These are phyloP conservation scores for Leptodirus hochenwartii DNA, from an alignment of 2,888 invertebrate genomes.

Conservation along the genomic window DNA sequence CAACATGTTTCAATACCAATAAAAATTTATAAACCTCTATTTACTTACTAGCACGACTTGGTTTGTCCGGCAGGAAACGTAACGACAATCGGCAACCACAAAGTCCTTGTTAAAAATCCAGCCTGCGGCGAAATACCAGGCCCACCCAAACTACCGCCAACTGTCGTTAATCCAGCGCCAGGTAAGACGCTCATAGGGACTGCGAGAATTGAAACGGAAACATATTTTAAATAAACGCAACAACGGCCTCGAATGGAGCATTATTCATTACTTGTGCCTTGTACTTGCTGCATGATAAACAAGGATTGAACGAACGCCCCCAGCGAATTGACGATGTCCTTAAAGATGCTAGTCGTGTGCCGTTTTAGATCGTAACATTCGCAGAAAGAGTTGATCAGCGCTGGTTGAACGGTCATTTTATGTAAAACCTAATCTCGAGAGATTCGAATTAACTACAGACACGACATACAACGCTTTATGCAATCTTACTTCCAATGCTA, in stretches of 20 bases:
- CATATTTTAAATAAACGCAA: no score
- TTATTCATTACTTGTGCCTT: conserved; percentile 30
- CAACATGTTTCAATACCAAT: conserved; percentile 6
- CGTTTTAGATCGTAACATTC: conserved; percentile 90
- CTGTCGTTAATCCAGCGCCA: no score
- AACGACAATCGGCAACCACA: conserved; percentile 78
- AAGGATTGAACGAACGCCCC: conserved; percentile 89
- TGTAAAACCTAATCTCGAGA: no score
- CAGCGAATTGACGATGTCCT: conserved; percentile 86
- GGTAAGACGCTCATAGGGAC: no score
- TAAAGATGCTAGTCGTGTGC: conserved; percentile 81
- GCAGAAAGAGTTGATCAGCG: conserved; percentile 78
- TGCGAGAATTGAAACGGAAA: no score
- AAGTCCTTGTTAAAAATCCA: conserved; percentile 83
- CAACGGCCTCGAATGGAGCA: no score
- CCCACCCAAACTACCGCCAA: no score
- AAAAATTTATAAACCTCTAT: conserved; percentile 7
- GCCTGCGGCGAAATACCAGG: conserved; percentile 72
- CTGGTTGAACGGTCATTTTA: conserved; percentile 80
- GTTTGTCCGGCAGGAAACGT: conserved; percentile 71
- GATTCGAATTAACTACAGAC: no score
- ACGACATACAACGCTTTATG: no score
- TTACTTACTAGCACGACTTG: conserved; percentile 77
- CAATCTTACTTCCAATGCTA: conserved; percentile 95
- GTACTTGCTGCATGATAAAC: conserved; percentile 54